phyloP scores from a whole-genome alignment of 2,113 vertebrate genomes.

The Dunckerocampus dactyliophorus region DNA sequence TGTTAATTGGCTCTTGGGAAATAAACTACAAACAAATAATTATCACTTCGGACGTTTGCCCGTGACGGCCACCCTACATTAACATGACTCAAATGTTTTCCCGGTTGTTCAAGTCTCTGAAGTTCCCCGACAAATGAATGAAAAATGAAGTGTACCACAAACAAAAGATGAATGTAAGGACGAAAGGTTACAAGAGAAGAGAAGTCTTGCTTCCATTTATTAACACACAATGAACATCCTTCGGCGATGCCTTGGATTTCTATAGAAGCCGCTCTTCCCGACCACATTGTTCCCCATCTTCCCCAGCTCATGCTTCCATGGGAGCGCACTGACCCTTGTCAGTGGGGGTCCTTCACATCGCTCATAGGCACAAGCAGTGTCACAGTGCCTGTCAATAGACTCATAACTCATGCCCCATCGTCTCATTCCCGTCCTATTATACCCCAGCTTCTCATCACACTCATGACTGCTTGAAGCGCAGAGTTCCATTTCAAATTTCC shows the following conservation, averaged over 20 bases:
- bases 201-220: slow-evolving; percentile 14
- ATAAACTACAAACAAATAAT: too few relatives aligned
- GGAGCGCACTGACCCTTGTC: slow-evolving; percentile 36
- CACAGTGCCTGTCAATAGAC: slow-evolving; percentile 31
- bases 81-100: too few relatives aligned
- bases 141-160: neutral
- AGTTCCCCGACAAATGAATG: too few relatives aligned
- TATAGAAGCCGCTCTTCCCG: slow-evolving; percentile 25
- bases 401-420: slow-evolving; percentile 30
- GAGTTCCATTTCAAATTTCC: slow-evolving; percentile 62
- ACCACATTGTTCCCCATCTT: slow-evolving; percentile 40
- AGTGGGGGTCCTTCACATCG: neutral
- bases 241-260: slow-evolving; percentile 36
- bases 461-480: slow-evolving; percentile 27
- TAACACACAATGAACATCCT: slow-evolving; percentile 51
- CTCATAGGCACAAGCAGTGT: slow-evolving; percentile 37
- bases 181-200: neutral
- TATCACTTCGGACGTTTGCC: too few relatives aligned
- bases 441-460: slow-evolving; percentile 24
- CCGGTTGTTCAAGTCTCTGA: too few relatives aligned
- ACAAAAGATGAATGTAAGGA: neutral
- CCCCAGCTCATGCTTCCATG: slow-evolving; percentile 32
- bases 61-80: too few relatives aligned
- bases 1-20: too few relatives aligned
- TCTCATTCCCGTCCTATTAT: slow-evolving; percentile 31